Evolutionary conservation across 2,888 invertebrate species (phyloP), one percentile per base, ranked within the genome.

Genomic region (Drosophila sordidula): DNA sequence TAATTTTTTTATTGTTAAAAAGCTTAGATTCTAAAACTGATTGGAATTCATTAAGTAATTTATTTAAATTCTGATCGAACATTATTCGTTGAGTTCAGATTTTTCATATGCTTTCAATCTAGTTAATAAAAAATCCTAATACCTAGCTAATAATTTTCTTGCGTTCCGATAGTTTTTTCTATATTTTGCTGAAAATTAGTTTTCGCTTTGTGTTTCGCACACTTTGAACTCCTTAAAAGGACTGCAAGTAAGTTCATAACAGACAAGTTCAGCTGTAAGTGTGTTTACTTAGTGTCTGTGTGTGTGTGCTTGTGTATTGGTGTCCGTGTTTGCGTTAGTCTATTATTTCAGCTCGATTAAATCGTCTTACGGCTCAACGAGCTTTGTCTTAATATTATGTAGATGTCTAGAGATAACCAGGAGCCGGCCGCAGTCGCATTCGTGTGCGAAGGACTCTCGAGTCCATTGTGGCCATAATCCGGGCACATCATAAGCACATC

Each of bases 311-410:
- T 42, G 41, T 34, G 11, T 29, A 3, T 22, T 29, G 16, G 67
- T 74, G 68, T 70, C 56, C 57, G 65, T 58, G 57, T 46, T 63
- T 74, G 85, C 57, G 51, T 78, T 72, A 88, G 84, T 86, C 87
- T 82, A 88, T 85, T 88, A 88, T 88, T 86, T 87, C 84, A 83
- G 86, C 88, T 83, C 88, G 84, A 85, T 85, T 85, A 85, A 85
- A 88, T 85, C 84, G 88, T 88, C 88, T 87, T 85, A 87, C 84
- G 80, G 84, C 88, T 83, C 70, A 85, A 87, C 87, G 84, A 83
- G 86, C 86, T 76, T 80, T 85, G 87, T 86, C 84, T 88, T 85
- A 83, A 87, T 83, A 85, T 83, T 83, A 87, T 83, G 83, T 85
- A 83, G 82, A 87, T 83, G 82, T 83, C 82, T 87, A 75, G 87